Conservation (phyloP, 2,797 vertebrate species). For the Manis pentadactyla region DNA sequence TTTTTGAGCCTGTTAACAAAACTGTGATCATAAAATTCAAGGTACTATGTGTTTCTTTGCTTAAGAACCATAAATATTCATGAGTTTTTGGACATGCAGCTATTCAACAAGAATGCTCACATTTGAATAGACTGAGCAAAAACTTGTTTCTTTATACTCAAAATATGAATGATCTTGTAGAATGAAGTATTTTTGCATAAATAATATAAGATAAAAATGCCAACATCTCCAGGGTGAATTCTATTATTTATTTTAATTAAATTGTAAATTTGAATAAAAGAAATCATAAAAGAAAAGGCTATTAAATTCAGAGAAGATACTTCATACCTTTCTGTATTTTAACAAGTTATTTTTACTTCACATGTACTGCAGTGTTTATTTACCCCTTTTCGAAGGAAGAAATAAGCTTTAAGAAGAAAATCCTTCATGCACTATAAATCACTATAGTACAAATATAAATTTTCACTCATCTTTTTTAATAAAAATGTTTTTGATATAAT, state of each 20-base stretch:
- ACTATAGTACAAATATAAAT: not conserved
- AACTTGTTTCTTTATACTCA: not conserved
- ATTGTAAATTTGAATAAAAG: slow-evolving; percentile 7
- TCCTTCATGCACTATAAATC: not conserved
- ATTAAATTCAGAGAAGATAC: not conserved
- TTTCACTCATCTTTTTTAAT: not conserved
- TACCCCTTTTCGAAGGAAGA: not conserved
- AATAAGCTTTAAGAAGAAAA: slow-evolving; percentile 5
- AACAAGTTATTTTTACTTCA: not conserved
- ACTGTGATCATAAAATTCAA: slow-evolving; percentile 63
- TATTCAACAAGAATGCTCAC: slow-evolving; percentile 32
- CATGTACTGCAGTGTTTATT: not conserved
- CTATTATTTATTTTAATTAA: not conserved
- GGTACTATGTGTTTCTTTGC: slow-evolving; percentile 27
- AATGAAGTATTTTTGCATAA: slow-evolving; percentile 22
- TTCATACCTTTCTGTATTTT: not conserved
- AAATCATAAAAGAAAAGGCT: not conserved
- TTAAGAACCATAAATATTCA: slow-evolving; percentile 66
- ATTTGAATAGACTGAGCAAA: slow-evolving; percentile 52
- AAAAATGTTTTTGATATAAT: not conserved
- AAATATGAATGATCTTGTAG: slow-evolving; percentile 46
- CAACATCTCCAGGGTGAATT: not conserved
- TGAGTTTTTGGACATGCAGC: not conserved
- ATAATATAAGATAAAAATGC: not conserved
- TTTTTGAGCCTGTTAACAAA: slow-evolving; percentile 65